Conservation (phyloP, 2,888 invertebrate genomes). For the Linyphia triangularis region DNA sequence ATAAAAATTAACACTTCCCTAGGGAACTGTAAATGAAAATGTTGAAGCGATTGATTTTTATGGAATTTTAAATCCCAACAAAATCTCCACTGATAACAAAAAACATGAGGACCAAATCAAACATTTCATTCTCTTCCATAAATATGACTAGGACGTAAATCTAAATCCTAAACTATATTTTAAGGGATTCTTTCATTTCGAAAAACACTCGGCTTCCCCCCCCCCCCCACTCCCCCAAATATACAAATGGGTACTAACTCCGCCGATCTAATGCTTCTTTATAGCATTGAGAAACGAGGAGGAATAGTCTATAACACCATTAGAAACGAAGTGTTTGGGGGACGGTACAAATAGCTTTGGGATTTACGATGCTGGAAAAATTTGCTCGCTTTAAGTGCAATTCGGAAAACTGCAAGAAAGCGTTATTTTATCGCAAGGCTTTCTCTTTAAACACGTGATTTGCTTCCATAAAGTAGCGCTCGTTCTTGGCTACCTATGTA, state of each 20-base stretch:
- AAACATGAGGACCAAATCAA: not conserved
- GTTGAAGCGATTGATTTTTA: not conserved
- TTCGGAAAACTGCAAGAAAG: not conserved
- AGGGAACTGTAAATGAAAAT: not conserved
- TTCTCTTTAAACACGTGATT: too few relatives aligned
- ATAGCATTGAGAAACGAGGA: not conserved
- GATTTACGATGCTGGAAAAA: not conserved
- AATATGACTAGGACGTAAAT: too few relatives aligned
- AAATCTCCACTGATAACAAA: not conserved
- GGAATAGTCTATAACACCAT: not conserved
- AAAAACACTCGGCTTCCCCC: not conserved
- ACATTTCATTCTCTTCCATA: too few relatives aligned
- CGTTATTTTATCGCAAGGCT: not conserved
- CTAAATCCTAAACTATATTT: not conserved
- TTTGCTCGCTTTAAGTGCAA: constrained; percentile 15
- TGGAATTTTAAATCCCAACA: not conserved
- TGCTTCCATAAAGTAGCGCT: too few relatives aligned
- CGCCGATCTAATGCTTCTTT: not conserved
- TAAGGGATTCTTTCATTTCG: not conserved
- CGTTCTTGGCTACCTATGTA: too few relatives aligned
- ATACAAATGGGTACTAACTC: not conserved
- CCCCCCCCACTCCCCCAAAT: not conserved
- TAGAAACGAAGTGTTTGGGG: not conserved
- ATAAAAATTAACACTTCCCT: not conserved
- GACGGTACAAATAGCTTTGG: not conserved